Base-by-base conservation (phyloP, 2,888 invertebrate genomes). In the Steinernema hermaphroditum region DNA sequence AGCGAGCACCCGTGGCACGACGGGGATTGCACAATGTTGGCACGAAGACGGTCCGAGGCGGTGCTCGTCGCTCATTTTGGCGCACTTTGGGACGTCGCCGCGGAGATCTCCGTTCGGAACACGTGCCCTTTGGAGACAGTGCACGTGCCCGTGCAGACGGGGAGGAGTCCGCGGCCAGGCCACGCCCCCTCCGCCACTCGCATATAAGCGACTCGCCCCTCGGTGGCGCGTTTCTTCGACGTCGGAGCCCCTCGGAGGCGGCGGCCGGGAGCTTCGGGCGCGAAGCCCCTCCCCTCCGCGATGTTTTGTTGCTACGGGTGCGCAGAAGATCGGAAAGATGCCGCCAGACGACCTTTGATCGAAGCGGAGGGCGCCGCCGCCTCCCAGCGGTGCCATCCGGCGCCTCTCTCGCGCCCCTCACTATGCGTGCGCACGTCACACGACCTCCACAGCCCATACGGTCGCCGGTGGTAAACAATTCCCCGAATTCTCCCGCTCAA, bases 311-410 rank as follows among this genome's bases (percentile, higher is more conserved):
- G 24, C 2, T 9, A 19, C 22, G 12, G 54, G 27, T 4, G 16
- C 22, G 54, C 9, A 54, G 54, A 54, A 24, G 54, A 54, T 6
- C 6, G 27, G 54, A 22, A 27, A 16, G 27, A 54, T 54, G 54
- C 27, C 54, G 22, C 24, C 54, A 54, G 54, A 54, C 54, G 54
- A 54, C 54, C 54, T 54, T 54, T 54, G 54, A n/a, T n/a, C 49
- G 49, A 49, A 49, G 49, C 49, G 9, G 43, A 12, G 43, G 16
- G 43, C 16, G 49, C 49, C 49, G 49, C 19, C 49, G 49, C 16
- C 49, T n/a, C 49, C 49, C 49, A 6, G 19, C 19, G 12, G 12
- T 49, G n/a, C n/a, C n/a, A n/a, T n/a, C n/a, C n/a, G n/a, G n/a
- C n/a, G n/a, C n/a, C n/a, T n/a, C n/a, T n/a, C n/a, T n/a, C n/a